phyloP scores from a whole-genome alignment of 92 coral and sea anemone species.

The Metridium senile region DNA sequence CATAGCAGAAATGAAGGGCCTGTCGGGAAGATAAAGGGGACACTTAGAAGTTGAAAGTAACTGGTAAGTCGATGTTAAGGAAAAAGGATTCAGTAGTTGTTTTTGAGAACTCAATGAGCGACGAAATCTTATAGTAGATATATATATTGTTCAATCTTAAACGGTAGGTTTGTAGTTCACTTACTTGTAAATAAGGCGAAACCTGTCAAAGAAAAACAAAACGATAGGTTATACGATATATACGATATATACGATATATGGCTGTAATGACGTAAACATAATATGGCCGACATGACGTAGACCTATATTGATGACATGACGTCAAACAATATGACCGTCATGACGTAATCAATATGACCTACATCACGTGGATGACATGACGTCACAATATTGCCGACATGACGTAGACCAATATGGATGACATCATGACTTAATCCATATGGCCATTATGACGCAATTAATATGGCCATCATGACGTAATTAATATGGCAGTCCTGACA shows the following conservation, averaged over 20 bases:
- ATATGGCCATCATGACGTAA: too few relatives aligned
- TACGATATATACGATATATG: too few relatives aligned
- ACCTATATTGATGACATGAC: not conserved
- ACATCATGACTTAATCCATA: too few relatives aligned
- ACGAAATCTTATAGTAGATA: too few relatives aligned
- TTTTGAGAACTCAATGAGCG: not conserved
- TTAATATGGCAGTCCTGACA: too few relatives aligned
- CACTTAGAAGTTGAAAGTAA: too few relatives aligned
- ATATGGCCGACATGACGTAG: not conserved
- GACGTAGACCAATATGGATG: too few relatives aligned
- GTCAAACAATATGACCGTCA: not conserved
- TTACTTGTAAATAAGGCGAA: slow-evolving; percentile 84
- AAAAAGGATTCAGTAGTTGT: not conserved
- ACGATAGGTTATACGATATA: not conserved
- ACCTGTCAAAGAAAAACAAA: slow-evolving; percentile 45
- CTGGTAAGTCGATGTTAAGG: not conserved
- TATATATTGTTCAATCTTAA: not conserved
- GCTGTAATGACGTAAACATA: not conserved
- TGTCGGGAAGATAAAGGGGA: not conserved
- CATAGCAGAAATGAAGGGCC: slow-evolving; percentile 88
- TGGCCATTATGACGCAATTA: too few relatives aligned
- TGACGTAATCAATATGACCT: not conserved
- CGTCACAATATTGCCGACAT: too few relatives aligned
- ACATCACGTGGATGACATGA: too few relatives aligned
- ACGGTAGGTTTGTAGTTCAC: not conserved